phyloP scores from a whole-genome alignment of 2,888 invertebrate genomes.

The Lamellibrachia satsuma region DNA sequence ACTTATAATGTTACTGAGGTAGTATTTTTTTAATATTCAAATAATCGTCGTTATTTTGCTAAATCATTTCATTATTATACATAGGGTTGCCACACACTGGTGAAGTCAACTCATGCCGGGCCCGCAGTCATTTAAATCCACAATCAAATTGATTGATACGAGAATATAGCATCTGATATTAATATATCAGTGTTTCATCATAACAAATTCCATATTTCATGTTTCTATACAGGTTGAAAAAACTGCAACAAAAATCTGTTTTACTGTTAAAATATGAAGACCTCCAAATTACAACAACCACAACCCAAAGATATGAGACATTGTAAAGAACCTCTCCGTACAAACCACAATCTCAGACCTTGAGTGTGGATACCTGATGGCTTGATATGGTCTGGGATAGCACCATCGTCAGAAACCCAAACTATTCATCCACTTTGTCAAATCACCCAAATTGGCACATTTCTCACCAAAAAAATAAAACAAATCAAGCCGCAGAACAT shows the following conservation, averaged over 20 bases:
- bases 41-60: too few species aligned
- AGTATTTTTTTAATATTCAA: too few species aligned
- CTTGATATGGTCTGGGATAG: neutral
- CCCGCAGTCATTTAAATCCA: too few species aligned
- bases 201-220: neutral
- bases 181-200: neutral
- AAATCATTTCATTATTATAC: too few species aligned
- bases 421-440: too few species aligned
- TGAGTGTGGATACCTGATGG: too few species aligned
- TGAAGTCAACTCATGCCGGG: too few species aligned
- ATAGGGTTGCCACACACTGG: too few species aligned
- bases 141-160: neutral
- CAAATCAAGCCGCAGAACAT: neutral
- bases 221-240: neutral
- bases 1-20: too few species aligned
- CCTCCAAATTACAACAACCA: neutral
- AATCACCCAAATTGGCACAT: neutral
- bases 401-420: neutral
- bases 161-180: neutral
- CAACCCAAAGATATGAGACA: neutral
- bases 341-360: neutral
- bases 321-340: neutral
- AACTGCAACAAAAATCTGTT: neutral
- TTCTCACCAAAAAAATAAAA: constrained; percentile 1
- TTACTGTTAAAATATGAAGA: neutral